These are phyloP conservation scores for Parelbella ahira DNA, from an alignment of 2,888 invertebrate genomes.

Conservation along the genomic window DNA sequence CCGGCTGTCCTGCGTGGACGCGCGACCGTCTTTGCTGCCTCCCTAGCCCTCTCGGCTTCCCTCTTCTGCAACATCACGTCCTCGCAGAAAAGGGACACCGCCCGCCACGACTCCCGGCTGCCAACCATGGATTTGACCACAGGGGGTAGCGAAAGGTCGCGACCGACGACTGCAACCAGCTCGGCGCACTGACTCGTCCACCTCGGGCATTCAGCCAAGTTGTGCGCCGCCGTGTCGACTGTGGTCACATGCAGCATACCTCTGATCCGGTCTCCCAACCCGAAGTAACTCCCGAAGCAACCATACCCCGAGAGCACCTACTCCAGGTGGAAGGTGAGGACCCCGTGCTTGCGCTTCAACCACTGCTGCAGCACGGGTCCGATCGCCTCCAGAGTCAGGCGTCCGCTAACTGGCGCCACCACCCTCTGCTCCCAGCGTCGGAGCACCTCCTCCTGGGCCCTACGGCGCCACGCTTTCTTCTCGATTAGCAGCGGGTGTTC, in stretches of 20 bases:
- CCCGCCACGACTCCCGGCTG: conserved; percentile 1
- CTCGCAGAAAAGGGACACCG: no score
- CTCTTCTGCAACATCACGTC: not conserved
- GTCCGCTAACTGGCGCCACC: not conserved
- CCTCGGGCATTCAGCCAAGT: conserved; percentile 11
- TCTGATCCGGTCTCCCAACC: not conserved
- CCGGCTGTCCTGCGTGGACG: no score
- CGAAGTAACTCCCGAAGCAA: not conserved
- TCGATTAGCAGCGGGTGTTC: not conserved
- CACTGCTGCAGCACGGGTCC: not conserved
- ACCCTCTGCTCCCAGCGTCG: not conserved
- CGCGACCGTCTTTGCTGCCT: no score
- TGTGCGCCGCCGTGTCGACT: conserved; percentile 1
- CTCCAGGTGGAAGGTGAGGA: not conserved
- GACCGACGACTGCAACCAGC: conserved; percentile 1
- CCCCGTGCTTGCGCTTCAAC: not conserved
- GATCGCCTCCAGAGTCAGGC: not conserved
- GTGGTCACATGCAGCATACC: not conserved
- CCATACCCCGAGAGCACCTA: not conserved
- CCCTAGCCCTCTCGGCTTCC: not conserved
- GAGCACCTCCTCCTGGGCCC: not conserved
- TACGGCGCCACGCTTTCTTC: not conserved
- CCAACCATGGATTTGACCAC: conserved; percentile 12
- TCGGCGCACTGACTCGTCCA: not conserved
- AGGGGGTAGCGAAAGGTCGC: conserved; percentile 13